Conservation (phyloP, 2,888 invertebrate species). For the Neelides folsomi region DNA sequence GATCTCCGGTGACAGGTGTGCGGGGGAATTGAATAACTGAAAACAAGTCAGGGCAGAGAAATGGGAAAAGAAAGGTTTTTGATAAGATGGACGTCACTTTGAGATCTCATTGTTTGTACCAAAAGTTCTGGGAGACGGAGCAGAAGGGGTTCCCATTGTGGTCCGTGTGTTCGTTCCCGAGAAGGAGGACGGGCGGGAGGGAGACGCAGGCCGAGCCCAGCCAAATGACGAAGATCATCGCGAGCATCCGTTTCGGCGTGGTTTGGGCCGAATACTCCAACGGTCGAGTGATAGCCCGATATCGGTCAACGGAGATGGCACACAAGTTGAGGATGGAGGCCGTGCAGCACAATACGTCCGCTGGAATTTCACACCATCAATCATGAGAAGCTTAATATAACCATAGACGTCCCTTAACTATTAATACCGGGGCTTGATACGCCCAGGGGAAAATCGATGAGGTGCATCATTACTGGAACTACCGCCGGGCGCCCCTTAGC, state of each 20-base stretch:
- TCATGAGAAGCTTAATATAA: too few species aligned
- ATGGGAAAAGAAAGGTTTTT: too few species aligned
- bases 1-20: too few species aligned
- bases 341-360: slow-evolving; percentile 92
- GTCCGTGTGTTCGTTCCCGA: slow-evolving; percentile 68
- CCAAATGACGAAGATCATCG: slow-evolving; percentile 85
- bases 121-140: slow-evolving; percentile 82
- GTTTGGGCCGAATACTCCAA: slow-evolving; percentile 88
- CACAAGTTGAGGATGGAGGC: slow-evolving; percentile 97
- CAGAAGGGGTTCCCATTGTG: slow-evolving; percentile 41
- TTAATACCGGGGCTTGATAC: too few species aligned
- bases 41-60: too few species aligned
- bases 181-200: slow-evolving; percentile 73
- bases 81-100: too few species aligned
- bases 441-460: too few species aligned
- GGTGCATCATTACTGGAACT: too few species aligned
- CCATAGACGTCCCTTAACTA: too few species aligned
- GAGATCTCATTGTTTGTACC: slow-evolving; percentile 44
- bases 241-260: slow-evolving; percentile 79
- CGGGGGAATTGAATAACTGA: too few species aligned
- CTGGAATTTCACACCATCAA: slow-evolving; percentile 46
- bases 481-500: too few species aligned
- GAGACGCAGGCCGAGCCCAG: slow-evolving; percentile 84
- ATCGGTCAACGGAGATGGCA: slow-evolving; percentile 93
- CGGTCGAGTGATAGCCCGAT: slow-evolving; percentile 83